Base-by-base conservation (phyloP, 2,113 vertebrate genomes). In the Mugil cephalus region DNA sequence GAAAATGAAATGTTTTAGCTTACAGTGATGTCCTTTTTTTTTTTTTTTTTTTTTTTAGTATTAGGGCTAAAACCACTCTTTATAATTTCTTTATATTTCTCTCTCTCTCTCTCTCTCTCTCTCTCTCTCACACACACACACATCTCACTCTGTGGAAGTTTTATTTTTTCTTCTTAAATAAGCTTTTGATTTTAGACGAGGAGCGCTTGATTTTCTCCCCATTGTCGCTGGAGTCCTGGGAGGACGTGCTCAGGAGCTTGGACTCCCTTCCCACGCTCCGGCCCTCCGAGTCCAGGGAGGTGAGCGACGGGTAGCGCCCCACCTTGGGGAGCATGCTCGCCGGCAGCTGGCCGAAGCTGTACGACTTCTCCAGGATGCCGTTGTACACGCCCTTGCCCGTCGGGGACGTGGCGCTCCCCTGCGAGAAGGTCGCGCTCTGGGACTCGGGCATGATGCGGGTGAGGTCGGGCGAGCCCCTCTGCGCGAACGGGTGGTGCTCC, bases 341-440 rank as follows among this genome's bases (percentile, higher is more conserved):
- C 1, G 96, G 95, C 84, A 99, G 94, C 87, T 98, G 96, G 88
- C 96, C 95, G 91, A 96, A 95, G 94, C 97, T 99, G 93, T 96
- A 97, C 46, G 97, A 98, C 85, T 99, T 99, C 93, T 99, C 98
- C 94, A 99, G 86, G 84, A 97, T 94, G 89, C 98, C 97, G 30
- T 99, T 99, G 93, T 98, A 97, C 75, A 95, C 85, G 52, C 87
- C 86, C 84, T 96, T 96, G 9, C 95, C 95, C 24, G 95, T 55
- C 7, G 21, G 69, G 21, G 86, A 51, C 34, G 38, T n/a, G 6
- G 8, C 46, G 30, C 4, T 34, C n/a, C 86, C 82, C 58, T 72
- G 95, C 17, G 95, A 95, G 88, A 96, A 96, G 74, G 96, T 95
- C 83, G 93, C 92, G 56, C 96, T 97, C 42, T 97, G 96, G 2